Base-by-base conservation (phyloP, 2,888 invertebrate genomes). In the Brenthis ino region DNA sequence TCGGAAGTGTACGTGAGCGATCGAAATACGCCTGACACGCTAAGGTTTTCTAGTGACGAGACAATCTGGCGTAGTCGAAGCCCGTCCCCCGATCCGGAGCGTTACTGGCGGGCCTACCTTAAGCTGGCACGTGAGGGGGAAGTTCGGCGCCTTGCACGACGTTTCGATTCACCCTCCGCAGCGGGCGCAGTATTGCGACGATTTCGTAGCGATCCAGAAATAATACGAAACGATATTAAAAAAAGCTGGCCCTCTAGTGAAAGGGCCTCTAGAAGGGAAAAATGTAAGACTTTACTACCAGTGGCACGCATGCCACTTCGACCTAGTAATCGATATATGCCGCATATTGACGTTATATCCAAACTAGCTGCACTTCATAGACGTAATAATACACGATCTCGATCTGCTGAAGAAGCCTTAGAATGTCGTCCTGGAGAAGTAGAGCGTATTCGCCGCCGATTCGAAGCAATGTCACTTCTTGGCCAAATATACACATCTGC, bases 291-390 rank as follows among this genome's bases (percentile, higher is more conserved):
- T n/a, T 85, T 91, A 69, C 94, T 96, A 1, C 96, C 96, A 0
- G 95, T 96, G 63, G 95, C 94, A 11, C 91, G 94, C 53, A 88
- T 94, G 50, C 95, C 95, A 0, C 87, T 96, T 48, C 93, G 95
- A 50, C 91, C 94, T 0, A 95, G 95, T 67, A 96, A 97, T 80
- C 94, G 97, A 14, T 95, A 95, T 74, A 97, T 97, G 97, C 97
- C 97, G 0, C 97, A 96, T 79, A 97, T 97, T 75, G 97, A 97
- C 78, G 95, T 97, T n/a, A 98, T 97, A 77, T 97, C 97, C 77
- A 97, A 97, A 88, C 94, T 96, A 67, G 97, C 97, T 0, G 94
- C 95, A 0, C 86, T 96, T 48, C 93, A 94, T 58, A 87, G 88
- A 74, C 87, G 93, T 53, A 85, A 89, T 1, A 76, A 87, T 33